Evolutionary conservation across 2,113 vertebrate genomes (phyloP).

Genomic region (Polypterus senegalus): DNA sequence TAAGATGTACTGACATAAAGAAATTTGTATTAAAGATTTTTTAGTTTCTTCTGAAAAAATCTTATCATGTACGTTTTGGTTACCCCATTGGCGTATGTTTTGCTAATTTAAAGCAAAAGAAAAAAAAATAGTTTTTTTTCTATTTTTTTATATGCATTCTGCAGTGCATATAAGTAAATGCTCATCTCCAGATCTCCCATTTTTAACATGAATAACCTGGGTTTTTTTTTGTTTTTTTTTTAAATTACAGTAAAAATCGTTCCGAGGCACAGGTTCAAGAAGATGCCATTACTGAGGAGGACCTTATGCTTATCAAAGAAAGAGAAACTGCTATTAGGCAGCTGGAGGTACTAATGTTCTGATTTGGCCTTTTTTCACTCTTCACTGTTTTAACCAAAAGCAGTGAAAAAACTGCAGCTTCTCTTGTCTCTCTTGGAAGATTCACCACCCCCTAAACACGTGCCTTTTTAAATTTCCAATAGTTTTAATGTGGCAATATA

Average conservation of each 20-base stretch:
- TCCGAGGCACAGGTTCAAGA: conserved; percentile 64
- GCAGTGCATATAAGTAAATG: not conserved
- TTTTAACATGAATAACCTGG: not conserved
- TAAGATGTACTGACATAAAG: too few relatives aligned
- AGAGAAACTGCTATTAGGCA: conserved; percentile 77
- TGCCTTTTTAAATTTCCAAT: too few relatives aligned
- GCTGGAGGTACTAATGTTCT: conserved; percentile 60
- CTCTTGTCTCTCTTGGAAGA: too few relatives aligned
- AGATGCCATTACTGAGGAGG: conserved; percentile 82
- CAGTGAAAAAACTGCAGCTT: too few relatives aligned
- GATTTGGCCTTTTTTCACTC: too few relatives aligned
- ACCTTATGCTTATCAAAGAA: conserved; percentile 81
- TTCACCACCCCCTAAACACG: too few relatives aligned
- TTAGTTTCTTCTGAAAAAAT: too few relatives aligned
- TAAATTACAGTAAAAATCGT: conserved; percentile 38
- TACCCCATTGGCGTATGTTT: not conserved
- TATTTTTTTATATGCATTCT: not conserved
- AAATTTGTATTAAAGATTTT: too few relatives aligned
- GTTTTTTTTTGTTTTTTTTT: not conserved
- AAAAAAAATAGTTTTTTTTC: not conserved
- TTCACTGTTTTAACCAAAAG: too few relatives aligned
- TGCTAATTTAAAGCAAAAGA: not conserved
- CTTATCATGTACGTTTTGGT: not conserved
- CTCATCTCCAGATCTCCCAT: not conserved
- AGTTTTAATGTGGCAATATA: too few relatives aligned